A percentile compares a stretch with the other conserved stretches of the same genome.
phyloP scores from a whole-genome alignment of 1,140 invertebrate species.

The Heterodera schachtii region DNA sequence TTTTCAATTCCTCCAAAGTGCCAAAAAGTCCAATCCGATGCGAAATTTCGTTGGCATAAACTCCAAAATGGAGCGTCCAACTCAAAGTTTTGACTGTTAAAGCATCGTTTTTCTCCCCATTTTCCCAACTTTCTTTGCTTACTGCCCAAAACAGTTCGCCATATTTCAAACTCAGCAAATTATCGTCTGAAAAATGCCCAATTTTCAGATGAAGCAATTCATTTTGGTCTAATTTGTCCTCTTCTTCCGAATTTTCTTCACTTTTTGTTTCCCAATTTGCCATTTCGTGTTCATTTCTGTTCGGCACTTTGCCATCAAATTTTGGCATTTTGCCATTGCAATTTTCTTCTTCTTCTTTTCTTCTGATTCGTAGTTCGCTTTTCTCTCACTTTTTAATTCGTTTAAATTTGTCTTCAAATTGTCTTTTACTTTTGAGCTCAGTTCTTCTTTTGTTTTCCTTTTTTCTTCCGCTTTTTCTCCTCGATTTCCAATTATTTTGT shows the following conservation, averaged over 20 bases:
- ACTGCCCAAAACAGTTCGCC: not conserved
- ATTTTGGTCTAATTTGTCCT: not conserved
- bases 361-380: too few species aligned
- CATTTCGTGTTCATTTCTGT: too few species aligned
- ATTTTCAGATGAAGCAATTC: not conserved
- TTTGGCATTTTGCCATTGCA: not conserved
- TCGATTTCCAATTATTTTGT: too few species aligned
- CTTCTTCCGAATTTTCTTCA: not conserved
- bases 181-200: not conserved
- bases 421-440: too few species aligned
- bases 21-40: not conserved
- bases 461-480: too few species aligned
- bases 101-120: not conserved
- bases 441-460: not conserved
- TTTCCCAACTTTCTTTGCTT: not conserved
- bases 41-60: slow-evolving; percentile 3
- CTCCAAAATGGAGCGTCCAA: not conserved
- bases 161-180: not conserved
- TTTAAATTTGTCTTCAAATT: too few species aligned
- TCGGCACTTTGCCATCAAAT: not conserved
- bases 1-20: not conserved
- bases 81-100: not conserved
- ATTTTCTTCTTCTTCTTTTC: too few species aligned
- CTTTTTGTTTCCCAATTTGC: too few species aligned
- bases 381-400: too few species aligned